Conservation (phyloP, 2,113 vertebrate species). For the Gymnarchus niloticus region DNA sequence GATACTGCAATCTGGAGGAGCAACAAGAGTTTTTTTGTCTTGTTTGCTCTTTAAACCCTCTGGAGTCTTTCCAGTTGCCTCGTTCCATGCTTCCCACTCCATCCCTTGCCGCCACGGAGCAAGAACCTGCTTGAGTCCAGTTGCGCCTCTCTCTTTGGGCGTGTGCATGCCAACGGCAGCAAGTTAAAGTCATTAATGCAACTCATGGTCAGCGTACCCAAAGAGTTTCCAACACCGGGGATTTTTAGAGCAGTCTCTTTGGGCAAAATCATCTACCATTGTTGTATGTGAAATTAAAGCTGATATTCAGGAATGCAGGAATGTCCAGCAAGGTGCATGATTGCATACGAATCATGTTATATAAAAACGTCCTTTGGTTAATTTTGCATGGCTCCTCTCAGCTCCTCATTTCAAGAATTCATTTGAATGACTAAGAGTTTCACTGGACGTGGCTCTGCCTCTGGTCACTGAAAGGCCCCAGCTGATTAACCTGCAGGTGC, state of each 20-base stretch:
- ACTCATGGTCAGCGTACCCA: not conserved
- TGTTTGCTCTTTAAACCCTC: conserved; percentile 41
- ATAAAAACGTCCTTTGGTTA: conserved; percentile 46
- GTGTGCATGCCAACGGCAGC: not conserved
- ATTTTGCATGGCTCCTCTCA: conserved; percentile 62
- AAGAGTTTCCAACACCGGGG: not conserved
- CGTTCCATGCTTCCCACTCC: conserved; percentile 24
- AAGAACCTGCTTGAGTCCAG: not conserved
- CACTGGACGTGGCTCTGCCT: conserved; percentile 64
- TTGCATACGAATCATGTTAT: not conserved
- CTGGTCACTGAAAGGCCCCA: conserved; percentile 63
- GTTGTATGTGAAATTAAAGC: not conserved
- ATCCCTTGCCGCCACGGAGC: conserved; percentile 23
- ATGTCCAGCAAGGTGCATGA: not conserved
- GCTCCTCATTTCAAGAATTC: conserved; percentile 62
- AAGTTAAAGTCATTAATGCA: not conserved
- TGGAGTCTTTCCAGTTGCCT: conserved; percentile 36
- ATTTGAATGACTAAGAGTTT: conserved; percentile 68
- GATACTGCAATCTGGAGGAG: conserved; percentile 25
- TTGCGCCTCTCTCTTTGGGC: not conserved
- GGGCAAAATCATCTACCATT: not conserved
- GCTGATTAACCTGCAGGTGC: conserved; percentile 67
- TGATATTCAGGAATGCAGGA: not conserved
- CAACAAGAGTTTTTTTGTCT: conserved; percentile 11
- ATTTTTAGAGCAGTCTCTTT: not conserved